phyloP scores from a whole-genome alignment of 2,888 invertebrate genomes.

The Phyllotreta cruciferae region DNA sequence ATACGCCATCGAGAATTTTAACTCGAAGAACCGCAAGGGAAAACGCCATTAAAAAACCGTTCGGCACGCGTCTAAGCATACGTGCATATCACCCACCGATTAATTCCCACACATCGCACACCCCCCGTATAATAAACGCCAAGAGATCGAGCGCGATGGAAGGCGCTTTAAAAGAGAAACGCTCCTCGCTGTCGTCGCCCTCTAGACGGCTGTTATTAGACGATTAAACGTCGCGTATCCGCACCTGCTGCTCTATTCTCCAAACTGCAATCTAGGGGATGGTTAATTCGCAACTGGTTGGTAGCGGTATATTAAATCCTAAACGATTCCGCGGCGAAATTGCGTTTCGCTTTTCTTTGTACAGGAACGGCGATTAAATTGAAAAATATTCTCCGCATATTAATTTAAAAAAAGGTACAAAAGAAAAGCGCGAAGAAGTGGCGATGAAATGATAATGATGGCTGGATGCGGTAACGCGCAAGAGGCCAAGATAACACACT shows the following conservation, averaged over 20 bases:
- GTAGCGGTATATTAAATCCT: background rate
- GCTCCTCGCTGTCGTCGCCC: slow-evolving; percentile 6
- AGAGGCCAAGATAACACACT: too few species aligned
- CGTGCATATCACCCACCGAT: too few species aligned
- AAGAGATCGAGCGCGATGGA: background rate
- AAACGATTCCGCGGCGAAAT: background rate
- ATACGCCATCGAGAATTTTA: too few species aligned
- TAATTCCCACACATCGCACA: too few species aligned
- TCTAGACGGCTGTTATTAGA: slow-evolving; percentile 15
- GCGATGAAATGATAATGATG: too few species aligned
- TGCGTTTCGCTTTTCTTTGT: background rate
- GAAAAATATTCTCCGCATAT: too few species aligned
- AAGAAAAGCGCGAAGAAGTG: too few species aligned
- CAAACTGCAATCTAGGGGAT: too few species aligned
- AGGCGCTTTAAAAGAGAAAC: slow-evolving; percentile 3
- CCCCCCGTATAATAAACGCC: slow-evolving; percentile 7
- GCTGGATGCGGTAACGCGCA: too few species aligned
- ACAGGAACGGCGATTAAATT: background rate
- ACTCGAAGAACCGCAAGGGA: slow-evolving; percentile 7
- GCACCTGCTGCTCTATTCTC: slow-evolving; percentile 24
- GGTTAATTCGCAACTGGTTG: slow-evolving; percentile 1
- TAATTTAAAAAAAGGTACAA: too few species aligned
- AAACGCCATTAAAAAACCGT: background rate
- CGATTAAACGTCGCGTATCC: slow-evolving; percentile 23
- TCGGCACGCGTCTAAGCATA: slow-evolving; percentile 12